Percentiles rank a stretch among this genome's conserved stretches.
phyloP scores from a whole-genome alignment of 2,113 vertebrate species.

The Rafetus swinhoei region DNA sequence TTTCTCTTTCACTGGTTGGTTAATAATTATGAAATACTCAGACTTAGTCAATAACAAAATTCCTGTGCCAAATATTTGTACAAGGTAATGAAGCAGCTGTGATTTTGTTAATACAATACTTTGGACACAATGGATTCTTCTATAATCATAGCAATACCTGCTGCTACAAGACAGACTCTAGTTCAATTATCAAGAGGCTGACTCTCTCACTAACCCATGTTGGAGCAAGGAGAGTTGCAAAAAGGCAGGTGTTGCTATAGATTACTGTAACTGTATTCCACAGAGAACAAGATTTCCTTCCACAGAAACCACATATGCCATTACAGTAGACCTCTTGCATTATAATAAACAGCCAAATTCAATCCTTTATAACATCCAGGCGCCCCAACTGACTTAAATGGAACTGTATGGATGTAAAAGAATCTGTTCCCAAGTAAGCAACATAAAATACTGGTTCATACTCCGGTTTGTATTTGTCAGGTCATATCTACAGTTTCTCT shows the following conservation, averaged over 20 bases:
- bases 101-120: conserved; percentile 59
- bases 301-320: background rate
- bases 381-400: background rate
- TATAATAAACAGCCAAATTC: background rate
- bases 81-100: conserved; percentile 68
- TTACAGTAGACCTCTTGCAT: background rate
- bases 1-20: conserved; percentile 33
- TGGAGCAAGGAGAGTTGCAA: background rate
- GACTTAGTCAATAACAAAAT: conserved; percentile 71
- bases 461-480: background rate
- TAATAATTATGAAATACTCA: conserved; percentile 75
- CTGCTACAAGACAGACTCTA: background rate
- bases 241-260: background rate
- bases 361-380: background rate
- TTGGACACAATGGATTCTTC: background rate
- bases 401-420: background rate
- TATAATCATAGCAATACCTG: conserved; percentile 33
- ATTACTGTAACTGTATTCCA: conserved; percentile 3
- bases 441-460: background rate
- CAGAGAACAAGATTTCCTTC: background rate
- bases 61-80: conserved; percentile 77
- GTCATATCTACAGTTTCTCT: background rate
- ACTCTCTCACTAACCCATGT: background rate
- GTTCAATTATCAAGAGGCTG: background rate
- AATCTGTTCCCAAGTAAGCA: background rate